These are phyloP conservation scores for Buathra laborator DNA, from an alignment of 2,888 invertebrate genomes.

Conservation along the genomic window DNA sequence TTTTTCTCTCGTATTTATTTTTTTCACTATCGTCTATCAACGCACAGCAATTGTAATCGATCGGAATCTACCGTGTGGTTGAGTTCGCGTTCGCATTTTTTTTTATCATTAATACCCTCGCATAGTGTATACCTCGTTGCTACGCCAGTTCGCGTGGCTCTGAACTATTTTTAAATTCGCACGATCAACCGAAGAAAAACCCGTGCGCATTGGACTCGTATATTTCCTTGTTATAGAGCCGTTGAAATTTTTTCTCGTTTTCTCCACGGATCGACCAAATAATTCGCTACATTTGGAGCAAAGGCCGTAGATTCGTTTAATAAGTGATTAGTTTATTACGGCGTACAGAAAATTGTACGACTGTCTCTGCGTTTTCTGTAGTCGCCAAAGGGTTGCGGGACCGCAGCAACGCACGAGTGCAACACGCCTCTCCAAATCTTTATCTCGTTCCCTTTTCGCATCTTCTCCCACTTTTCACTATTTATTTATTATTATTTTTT, in stretches of 20 bases:
- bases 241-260: neutral
- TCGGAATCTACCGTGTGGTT: neutral
- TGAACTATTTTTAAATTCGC: constrained; percentile 18
- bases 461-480: constrained; percentile 29
- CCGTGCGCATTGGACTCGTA: neutral
- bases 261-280: neutral
- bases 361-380: neutral
- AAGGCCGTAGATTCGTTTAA: neutral
- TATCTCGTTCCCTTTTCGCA: constrained; percentile 18
- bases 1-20: neutral
- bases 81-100: neutral
- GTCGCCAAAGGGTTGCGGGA: neutral
- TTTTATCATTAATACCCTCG: neutral
- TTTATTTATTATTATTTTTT: constrained; percentile 8
- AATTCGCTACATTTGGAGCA: constrained; percentile 2
- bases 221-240: constrained; percentile 4
- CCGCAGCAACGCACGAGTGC: constrained; percentile 8
- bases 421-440: constrained; percentile 26
- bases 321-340: neutral
- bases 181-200: constrained; percentile 3
- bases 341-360: neutral
- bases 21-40: neutral
- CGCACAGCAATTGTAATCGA: neutral
- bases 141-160: neutral
- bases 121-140: neutral